Conservation (phyloP, 2,113 vertebrate species). For the Glaucomys volans region DNA sequence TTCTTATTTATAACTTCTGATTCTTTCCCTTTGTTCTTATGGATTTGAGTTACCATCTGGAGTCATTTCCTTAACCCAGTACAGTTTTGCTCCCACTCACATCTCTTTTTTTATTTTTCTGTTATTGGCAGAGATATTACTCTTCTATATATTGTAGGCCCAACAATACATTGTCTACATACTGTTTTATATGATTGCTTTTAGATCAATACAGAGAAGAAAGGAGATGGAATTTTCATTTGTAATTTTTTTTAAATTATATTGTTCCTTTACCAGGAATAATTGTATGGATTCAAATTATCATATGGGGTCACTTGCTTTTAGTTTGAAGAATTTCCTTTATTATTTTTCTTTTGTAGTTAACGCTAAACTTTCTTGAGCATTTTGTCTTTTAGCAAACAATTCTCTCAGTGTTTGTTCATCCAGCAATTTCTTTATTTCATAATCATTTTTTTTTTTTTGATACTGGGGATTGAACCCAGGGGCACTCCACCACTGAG, state of each 20-base stretch:
- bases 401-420: not conserved
- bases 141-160: not conserved
- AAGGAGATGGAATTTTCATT: not conserved
- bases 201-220: slow-evolving; percentile 12
- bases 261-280: not conserved
- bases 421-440: not conserved
- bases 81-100: slow-evolving; percentile 28
- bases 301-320: slow-evolving; percentile 16
- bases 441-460: no score
- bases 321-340: not conserved
- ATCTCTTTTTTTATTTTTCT: not conserved
- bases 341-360: not conserved
- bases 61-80: slow-evolving; percentile 30
- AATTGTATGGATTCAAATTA: not conserved
- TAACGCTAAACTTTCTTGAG: not conserved
- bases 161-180: not conserved
- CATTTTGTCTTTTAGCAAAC: not conserved
- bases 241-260: not conserved
- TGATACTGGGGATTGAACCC: no score
- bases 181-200: not conserved
- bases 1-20: slow-evolving; percentile 44
- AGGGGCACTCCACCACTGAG: no score
- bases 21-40: slow-evolving; percentile 56
- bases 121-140: slow-evolving; percentile 48
- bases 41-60: slow-evolving; percentile 21